phyloP scores from a whole-genome alignment of 2,888 invertebrate species.

The Lepidochrysops patricia region DNA sequence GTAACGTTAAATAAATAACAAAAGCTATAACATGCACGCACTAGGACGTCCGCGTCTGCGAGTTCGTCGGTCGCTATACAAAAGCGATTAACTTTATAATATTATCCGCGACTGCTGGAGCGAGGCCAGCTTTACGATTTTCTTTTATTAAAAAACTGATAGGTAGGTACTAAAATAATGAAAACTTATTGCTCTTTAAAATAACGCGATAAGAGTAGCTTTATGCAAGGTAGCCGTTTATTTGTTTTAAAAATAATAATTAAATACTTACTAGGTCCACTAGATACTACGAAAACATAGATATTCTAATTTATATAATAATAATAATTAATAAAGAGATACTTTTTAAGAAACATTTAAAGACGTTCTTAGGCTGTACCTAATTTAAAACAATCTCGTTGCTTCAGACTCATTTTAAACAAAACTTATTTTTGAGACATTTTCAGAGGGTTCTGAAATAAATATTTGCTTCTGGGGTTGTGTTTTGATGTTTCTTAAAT shows the following conservation, averaged over 20 bases:
- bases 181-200: neutral
- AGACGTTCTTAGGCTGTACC: neutral
- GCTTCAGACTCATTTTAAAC: neutral
- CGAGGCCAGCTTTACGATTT: slow-evolving; percentile 37
- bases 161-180: slow-evolving; percentile 1
- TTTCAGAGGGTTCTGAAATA: neutral
- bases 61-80: slow-evolving; percentile 45
- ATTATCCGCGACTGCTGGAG: slow-evolving; percentile 49
- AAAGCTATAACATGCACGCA: slow-evolving; percentile 40
- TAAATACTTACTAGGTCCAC: too few relatives aligned
- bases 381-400: neutral
- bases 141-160: slow-evolving; percentile 7
- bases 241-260: too few relatives aligned
- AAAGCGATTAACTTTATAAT: slow-evolving; percentile 45
- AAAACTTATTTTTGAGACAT: neutral
- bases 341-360: too few relatives aligned
- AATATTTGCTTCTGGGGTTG: neutral
- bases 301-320: too few relatives aligned
- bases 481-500: neutral
- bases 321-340: too few relatives aligned
- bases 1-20: slow-evolving; percentile 12
- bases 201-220: neutral
- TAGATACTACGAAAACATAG: too few relatives aligned
- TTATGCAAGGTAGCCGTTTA: too few relatives aligned
- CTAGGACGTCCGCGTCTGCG: neutral